phyloP scores from a whole-genome alignment of 2,113 vertebrate genomes.

The Chlamydotis undulata region DNA sequence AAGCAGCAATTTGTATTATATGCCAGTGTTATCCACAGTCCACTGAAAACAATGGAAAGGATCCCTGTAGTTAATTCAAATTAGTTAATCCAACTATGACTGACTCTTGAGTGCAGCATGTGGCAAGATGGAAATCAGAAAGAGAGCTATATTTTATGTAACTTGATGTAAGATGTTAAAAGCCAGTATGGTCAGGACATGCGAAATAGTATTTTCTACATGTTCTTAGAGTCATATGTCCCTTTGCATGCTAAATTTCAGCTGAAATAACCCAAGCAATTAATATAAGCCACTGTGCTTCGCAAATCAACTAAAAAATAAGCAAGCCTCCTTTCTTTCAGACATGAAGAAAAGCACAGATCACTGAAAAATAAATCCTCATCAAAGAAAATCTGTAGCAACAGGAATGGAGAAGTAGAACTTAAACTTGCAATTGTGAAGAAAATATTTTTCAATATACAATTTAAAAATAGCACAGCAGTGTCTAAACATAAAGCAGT shows the following conservation, averaged over 20 bases:
- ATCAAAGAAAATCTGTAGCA: background rate
- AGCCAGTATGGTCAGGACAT: background rate
- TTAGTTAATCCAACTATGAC: constrained; percentile 39
- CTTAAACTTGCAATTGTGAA: background rate
- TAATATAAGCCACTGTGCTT: background rate
- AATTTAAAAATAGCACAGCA: background rate
- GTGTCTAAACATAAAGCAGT: background rate
- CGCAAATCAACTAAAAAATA: background rate
- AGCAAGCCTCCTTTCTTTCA: background rate
- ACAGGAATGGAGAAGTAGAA: background rate
- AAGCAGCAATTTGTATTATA: constrained; percentile 7
- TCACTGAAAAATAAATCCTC: background rate
- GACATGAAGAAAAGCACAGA: background rate
- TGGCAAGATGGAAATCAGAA: background rate
- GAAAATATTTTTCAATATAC: background rate
- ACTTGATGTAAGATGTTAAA: background rate
- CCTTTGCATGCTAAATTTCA: background rate
- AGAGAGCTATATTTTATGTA: background rate
- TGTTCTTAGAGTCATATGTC: background rate
- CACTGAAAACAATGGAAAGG: constrained; percentile 21
- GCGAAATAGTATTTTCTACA: background rate
- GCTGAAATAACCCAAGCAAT: background rate
- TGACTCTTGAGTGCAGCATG: background rate
- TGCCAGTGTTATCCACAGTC: background rate
- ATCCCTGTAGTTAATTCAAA: constrained; percentile 30